A percentile compares a stretch with the other conserved stretches of the same genome.
phyloP scores from a whole-genome alignment of 2,113 vertebrate genomes.

The Saguinus imperator region DNA sequence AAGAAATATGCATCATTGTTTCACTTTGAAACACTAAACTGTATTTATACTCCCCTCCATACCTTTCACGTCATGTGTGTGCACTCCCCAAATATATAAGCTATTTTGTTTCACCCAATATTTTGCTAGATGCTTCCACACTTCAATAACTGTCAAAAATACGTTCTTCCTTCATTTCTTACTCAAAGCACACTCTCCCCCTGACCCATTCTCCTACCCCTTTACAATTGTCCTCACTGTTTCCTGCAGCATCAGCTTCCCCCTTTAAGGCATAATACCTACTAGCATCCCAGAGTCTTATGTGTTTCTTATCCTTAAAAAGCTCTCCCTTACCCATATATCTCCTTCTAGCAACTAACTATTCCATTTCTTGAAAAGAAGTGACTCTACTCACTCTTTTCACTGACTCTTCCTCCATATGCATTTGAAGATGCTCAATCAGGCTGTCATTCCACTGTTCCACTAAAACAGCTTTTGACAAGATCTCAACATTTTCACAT shows the following conservation, averaged over 20 bases:
- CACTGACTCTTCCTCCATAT: background rate
- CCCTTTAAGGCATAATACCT: background rate
- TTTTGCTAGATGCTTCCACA: background rate
- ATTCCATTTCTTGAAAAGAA: background rate
- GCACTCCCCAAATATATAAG: background rate
- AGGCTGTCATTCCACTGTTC: background rate
- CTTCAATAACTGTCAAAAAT: slow-evolving; percentile 49
- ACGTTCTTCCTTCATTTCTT: background rate
- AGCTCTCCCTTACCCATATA: background rate
- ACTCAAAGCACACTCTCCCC: background rate
- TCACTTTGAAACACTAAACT: background rate
- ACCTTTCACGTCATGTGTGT: background rate
- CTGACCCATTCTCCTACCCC: no score
- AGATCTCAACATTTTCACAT: background rate
- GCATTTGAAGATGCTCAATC: background rate
- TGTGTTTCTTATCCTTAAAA: background rate
- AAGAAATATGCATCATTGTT: background rate
- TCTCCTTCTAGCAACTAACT: background rate
- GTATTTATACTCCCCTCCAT: background rate
- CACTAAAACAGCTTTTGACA: background rate
- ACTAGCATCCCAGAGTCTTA: background rate
- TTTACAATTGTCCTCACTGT: background rate
- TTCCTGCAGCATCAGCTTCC: background rate
- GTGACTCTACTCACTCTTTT: background rate
- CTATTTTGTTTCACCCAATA: background rate